A percentile compares a stretch with the other conserved stretches of the same genome.
Conservation (phyloP, 1,140 invertebrate genomes). For the Mya arenaria region DNA sequence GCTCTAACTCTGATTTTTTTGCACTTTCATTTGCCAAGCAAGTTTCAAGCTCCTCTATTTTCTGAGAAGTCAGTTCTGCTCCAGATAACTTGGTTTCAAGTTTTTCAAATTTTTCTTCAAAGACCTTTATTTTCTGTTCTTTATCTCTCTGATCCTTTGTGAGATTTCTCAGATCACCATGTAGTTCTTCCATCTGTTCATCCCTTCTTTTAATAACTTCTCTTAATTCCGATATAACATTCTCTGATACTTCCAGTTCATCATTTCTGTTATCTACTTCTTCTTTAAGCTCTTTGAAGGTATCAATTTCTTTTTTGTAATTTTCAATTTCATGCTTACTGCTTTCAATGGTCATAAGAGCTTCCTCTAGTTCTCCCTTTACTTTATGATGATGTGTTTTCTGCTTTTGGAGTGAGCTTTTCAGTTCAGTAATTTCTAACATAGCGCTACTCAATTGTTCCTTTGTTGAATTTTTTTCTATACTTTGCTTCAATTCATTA, state of each 20-base stretch:
- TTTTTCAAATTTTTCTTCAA: too few species aligned
- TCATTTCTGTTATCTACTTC: not conserved
- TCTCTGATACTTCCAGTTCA: constrained; percentile 12
- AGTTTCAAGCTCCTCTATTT: constrained; percentile 2
- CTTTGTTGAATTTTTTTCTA: not conserved
- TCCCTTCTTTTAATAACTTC: constrained; percentile 25
- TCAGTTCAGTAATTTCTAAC: constrained; percentile 26
- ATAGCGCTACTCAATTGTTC: not conserved
- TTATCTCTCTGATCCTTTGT: not conserved
- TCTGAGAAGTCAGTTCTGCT: too few species aligned
- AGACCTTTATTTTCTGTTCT: too few species aligned
- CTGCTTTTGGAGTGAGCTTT: constrained; percentile 1
- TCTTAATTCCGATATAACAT: constrained; percentile 22
- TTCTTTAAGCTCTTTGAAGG: not conserved
- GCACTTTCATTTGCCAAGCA: not conserved
- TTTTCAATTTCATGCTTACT: not conserved
- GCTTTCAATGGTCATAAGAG: constrained; percentile 10
- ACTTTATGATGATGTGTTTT: constrained; percentile 20
- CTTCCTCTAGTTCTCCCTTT: constrained; percentile 31
- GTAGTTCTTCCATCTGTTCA: constrained; percentile 14
- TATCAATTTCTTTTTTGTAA: not conserved
- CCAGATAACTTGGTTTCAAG: too few species aligned
- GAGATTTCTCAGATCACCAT: constrained; percentile 16
- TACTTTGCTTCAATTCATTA: not conserved
- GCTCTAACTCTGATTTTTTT: constrained; percentile 2